phyloP scores from a whole-genome alignment of 2,888 invertebrate species.

The Escarpia spicata region DNA sequence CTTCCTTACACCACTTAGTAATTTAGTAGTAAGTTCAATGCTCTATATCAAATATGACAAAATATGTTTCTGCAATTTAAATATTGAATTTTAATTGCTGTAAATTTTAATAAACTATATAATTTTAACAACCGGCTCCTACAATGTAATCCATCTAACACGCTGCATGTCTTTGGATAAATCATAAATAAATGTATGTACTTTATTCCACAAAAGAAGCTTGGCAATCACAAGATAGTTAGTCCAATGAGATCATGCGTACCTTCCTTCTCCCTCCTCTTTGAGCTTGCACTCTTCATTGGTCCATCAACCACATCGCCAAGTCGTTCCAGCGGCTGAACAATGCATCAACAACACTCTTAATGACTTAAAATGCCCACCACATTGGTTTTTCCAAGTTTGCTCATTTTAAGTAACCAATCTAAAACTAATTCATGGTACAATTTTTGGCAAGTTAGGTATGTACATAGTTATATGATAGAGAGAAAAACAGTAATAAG shows the following conservation, averaged over 20 bases:
- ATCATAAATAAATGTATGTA: not conserved
- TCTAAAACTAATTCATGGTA: too few species aligned
- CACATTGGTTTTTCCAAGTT: too few species aligned
- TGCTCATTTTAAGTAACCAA: too few species aligned
- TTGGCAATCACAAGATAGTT: conserved; percentile 61
- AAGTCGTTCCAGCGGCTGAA: conserved; percentile 29
- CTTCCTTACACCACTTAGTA: not conserved
- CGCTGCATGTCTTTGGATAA: too few species aligned
- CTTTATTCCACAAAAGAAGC: conserved; percentile 42
- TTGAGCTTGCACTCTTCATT: conserved; percentile 30
- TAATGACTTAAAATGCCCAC: too few species aligned
- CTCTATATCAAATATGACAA: conserved; percentile 62
- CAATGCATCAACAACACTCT: not conserved
- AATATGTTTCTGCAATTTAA: conserved; percentile 26
- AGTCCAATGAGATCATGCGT: conserved; percentile 19
- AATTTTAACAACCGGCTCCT: too few species aligned
- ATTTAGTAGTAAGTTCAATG: not conserved
- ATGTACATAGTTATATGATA: too few species aligned
- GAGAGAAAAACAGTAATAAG: too few species aligned
- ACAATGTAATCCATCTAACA: too few species aligned
- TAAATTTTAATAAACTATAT: too few species aligned
- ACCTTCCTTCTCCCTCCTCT: conserved; percentile 39
- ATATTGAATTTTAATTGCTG: too few species aligned
- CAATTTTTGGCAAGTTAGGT: too few species aligned
- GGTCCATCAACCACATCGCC: conserved; percentile 32